Base-by-base conservation (phyloP, 2,797 vertebrate genomes). In the Rhynchonycteris naso region DNA sequence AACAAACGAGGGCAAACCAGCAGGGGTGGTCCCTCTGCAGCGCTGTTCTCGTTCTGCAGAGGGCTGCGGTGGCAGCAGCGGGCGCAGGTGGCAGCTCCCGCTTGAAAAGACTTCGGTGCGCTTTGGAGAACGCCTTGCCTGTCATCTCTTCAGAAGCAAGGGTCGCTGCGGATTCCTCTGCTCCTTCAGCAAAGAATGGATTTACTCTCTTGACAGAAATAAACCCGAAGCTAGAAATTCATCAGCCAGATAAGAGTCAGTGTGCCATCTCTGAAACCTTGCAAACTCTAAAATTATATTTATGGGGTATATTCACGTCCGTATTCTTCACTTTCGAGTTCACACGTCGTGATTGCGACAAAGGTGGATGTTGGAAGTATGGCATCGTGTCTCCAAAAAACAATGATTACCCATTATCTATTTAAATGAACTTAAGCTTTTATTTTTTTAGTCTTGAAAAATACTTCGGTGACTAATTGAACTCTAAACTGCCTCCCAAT, bases 391-490 rank as follows among this genome's bases (percentile, higher is more conserved):
- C 4, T 5, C 18, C 87, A 52, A 68, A 59, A 59, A 93, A 26
- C 14, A 50, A 33, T 65, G 52, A 43, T 33, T 35, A 50, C 3
- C 63, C 58, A 26, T 56, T n/a, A 78, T 30, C 63, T 63, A 56
- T 50, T 65, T 88, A 84, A 90, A 83, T 81, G 33, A 69, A 71
- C 28, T 68, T 66, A 71, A 68, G 35, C 47, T 74, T 52, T 66
- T 69, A 65, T 56, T 78, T 65, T 72, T 68, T 69, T 69, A 35
- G 38, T 22, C 35, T 21, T 95, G 74, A 12, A 90, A 87, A 61
- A 43, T 59, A 75, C 24, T 58, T 43, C 10, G 6, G 24, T 47
- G 68, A 66, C 7, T 52, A 35, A 35, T 8, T 47, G 24, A 75
- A 85, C 52, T 90, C 80, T 76, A 78, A 79, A 43, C 54, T 7